Evolutionary conservation across 2,113 vertebrate species (phyloP).

Genomic region (Ivindomyrus marchei): DNA sequence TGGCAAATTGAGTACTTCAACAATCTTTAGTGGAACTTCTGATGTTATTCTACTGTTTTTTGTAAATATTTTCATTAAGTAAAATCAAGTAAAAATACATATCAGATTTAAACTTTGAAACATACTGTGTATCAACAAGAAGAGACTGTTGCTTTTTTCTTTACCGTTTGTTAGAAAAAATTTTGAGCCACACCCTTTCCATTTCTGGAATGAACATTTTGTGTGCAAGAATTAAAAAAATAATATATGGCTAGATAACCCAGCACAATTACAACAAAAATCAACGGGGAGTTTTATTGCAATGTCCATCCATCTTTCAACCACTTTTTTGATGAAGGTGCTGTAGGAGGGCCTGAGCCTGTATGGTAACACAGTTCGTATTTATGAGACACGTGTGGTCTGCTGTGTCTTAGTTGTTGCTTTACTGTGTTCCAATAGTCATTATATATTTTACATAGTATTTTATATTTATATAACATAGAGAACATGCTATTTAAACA

Average conservation of each 20-base stretch:
- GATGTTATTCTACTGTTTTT: neutral
- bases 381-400: neutral
- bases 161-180: neutral
- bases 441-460: neutral
- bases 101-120: neutral
- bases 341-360: neutral
- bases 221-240: neutral
- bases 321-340: neutral
- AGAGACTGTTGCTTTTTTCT: neutral
- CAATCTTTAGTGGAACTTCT: neutral
- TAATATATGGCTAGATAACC: neutral
- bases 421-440: neutral
- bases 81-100: neutral
- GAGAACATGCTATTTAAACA: neutral
- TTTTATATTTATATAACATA: neutral
- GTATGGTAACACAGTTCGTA: neutral
- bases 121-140: neutral
- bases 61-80: neutral
- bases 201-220: neutral
- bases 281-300: neutral
- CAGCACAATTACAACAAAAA: neutral
- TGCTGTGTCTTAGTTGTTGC: neutral
- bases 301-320: neutral
- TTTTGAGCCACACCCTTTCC: neutral
- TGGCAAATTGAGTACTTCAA: constrained; percentile 19